Conservation (phyloP, 2,797 vertebrate species). For the Heteromormyrus szaboi region DNA sequence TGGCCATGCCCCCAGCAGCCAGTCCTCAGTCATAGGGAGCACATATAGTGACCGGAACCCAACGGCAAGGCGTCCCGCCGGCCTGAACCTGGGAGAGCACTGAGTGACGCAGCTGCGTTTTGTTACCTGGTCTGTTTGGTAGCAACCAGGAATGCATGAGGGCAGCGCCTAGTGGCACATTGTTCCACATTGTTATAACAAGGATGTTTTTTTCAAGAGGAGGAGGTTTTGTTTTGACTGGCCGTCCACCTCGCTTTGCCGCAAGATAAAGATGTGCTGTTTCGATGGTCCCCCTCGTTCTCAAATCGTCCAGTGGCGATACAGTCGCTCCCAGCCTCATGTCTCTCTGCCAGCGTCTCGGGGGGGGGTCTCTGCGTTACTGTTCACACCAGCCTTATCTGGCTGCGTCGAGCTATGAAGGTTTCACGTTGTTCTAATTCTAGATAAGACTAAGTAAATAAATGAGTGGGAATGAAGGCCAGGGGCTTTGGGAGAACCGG, state of each 20-base stretch:
- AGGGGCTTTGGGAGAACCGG: neutral
- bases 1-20: neutral
- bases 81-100: neutral
- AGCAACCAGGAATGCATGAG: constrained; percentile 46
- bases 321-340: neutral
- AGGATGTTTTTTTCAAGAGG: neutral
- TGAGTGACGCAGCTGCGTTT: constrained; percentile 14
- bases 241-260: neutral
- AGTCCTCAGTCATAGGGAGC: neutral
- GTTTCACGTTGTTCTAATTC: neutral
- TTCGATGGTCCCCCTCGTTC: neutral
- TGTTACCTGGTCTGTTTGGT: constrained; percentile 54
- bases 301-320: neutral
- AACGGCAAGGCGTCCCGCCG: neutral
- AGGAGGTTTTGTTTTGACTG: constrained; percentile 9
- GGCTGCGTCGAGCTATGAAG: neutral
- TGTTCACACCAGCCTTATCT: neutral
- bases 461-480: neutral
- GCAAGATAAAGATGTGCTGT: neutral
- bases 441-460: neutral
- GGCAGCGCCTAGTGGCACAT: neutral
- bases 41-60: neutral
- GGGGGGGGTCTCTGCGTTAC: neutral
- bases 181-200: neutral
- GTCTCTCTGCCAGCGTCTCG: neutral